phyloP scores from a whole-genome alignment of 2,888 invertebrate genomes.

The Imbricaverruca yamaguchii region DNA sequence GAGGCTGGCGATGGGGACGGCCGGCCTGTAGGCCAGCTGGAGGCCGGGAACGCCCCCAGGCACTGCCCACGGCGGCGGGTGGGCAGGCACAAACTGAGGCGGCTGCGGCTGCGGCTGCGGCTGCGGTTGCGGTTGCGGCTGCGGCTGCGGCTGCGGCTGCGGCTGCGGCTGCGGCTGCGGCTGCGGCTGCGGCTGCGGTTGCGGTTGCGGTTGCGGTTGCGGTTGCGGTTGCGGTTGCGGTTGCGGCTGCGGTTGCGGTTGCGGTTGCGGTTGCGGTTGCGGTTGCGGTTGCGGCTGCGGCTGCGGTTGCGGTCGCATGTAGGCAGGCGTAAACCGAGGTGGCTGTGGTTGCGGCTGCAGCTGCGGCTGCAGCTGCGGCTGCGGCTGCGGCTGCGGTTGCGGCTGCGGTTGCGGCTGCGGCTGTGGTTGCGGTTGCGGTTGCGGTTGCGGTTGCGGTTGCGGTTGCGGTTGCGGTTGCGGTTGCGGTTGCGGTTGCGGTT shows the following conservation, averaged over 20 bases:
- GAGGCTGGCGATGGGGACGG: too few relatives aligned
- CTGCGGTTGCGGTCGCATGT: background rate
- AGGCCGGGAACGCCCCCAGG: too few relatives aligned
- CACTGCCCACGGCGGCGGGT: too few relatives aligned
- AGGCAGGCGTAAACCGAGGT: background rate
- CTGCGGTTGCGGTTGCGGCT: background rate
- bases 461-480: background rate
- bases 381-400: background rate
- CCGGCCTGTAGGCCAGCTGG: too few relatives aligned
- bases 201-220: background rate
- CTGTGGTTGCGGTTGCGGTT: background rate
- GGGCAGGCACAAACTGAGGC: background rate
- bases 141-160: background rate
- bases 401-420: background rate
- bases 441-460: background rate
- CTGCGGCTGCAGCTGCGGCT: background rate
- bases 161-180: background rate
- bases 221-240: background rate
- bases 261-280: background rate
- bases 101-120: background rate
- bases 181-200: background rate
- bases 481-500: too few relatives aligned
- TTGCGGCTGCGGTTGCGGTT: background rate
- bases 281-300: background rate
- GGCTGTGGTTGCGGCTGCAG: background rate